Conservation (phyloP, 2,888 invertebrate genomes). For the Odontocerum albicorne region DNA sequence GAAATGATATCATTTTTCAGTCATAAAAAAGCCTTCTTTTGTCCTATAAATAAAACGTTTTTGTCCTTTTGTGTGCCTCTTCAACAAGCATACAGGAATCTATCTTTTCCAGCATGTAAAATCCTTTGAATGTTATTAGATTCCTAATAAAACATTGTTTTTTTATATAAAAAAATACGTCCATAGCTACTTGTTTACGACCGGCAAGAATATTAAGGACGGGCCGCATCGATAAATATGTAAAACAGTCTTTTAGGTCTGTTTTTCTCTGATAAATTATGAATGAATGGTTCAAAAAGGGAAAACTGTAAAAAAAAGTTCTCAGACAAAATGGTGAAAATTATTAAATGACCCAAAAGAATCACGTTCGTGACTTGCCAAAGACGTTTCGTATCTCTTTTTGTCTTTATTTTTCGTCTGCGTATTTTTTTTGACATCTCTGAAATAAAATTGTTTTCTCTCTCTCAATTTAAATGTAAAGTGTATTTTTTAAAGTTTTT, state of each 20-base stretch:
- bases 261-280: constrained; percentile 22
- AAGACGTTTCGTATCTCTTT: no score
- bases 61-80: no score
- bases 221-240: constrained; percentile 28
- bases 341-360: constrained; percentile 25
- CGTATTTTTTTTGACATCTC: no score
- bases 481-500: no score
- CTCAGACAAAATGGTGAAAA: constrained; percentile 14
- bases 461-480: no score
- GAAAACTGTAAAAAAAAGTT: constrained; percentile 4
- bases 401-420: no score
- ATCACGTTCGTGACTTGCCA: constrained; percentile 9
- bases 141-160: constrained; percentile 6
- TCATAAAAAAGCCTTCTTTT: no score
- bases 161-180: constrained; percentile 4
- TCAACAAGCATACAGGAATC: no score
- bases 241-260: constrained; percentile 13
- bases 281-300: constrained; percentile 17
- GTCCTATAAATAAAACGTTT: no score
- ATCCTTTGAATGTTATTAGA: neutral
- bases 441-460: no score
- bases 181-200: constrained; percentile 8
- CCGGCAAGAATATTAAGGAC: neutral
- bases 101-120: no score
- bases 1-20: no score